Evolutionary conservation across 2,797 vertebrate genomes (phyloP).

Genomic region (Catharus ustulatus): DNA sequence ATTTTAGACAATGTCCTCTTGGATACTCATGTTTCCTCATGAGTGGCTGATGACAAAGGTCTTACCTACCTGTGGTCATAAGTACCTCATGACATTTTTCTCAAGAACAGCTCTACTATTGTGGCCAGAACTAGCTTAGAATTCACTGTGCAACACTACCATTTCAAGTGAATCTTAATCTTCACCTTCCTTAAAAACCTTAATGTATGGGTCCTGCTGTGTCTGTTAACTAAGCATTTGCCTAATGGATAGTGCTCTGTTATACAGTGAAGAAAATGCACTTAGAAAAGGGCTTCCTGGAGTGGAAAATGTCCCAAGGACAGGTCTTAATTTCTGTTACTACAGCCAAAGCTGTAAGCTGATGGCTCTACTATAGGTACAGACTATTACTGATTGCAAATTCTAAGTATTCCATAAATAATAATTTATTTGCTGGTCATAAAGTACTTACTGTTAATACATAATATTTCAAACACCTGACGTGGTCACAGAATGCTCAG

Average conservation of each 20-base stretch:
- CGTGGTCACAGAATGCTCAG: background rate
- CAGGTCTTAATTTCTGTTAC: background rate
- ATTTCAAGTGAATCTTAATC: background rate
- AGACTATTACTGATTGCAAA: background rate
- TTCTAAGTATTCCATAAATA: background rate
- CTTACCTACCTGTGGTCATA: constrained; percentile 50
- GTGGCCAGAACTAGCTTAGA: background rate
- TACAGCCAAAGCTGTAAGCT: background rate
- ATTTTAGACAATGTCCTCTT: constrained; percentile 63
- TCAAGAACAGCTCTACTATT: background rate
- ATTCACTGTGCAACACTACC: background rate
- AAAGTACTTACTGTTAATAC: background rate
- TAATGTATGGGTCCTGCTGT: background rate
- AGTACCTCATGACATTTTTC: constrained; percentile 47
- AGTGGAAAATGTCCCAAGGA: background rate
- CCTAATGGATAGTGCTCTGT: background rate
- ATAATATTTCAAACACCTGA: background rate
- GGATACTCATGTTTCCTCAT: constrained; percentile 66
- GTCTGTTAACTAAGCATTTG: background rate
- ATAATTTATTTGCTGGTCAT: background rate
- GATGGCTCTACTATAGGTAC: background rate
- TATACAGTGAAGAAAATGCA: background rate
- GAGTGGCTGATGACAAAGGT: constrained; percentile 67
- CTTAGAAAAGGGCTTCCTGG: background rate
- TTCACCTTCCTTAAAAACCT: background rate